Conservation (phyloP, 2,888 invertebrate genomes). For the Ophion obscuratus region DNA sequence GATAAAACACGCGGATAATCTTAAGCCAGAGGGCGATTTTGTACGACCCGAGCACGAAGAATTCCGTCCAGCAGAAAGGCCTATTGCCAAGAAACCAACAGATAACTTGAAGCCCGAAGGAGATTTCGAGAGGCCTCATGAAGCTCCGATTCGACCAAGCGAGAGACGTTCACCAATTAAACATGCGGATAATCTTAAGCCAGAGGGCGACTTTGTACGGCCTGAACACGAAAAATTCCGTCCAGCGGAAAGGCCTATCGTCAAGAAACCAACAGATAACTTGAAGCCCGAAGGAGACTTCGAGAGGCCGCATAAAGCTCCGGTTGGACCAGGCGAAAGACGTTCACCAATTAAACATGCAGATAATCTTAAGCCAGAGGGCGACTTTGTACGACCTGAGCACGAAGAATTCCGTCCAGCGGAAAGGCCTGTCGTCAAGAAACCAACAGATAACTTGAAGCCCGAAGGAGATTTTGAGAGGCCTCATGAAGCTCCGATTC, state of each 20-base stretch:
- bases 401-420: slow-evolving; percentile 83
- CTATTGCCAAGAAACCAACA: slow-evolving; percentile 76
- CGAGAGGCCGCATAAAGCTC: slow-evolving; percentile 9
- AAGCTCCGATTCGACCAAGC: slow-evolving; percentile 79
- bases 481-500: slow-evolving; percentile 84
- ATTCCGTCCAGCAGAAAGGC: slow-evolving; percentile 77
- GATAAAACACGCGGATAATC: no score
- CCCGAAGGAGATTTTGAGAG: slow-evolving; percentile 85
- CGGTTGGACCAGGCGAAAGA: no score
- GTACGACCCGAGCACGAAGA: slow-evolving; percentile 80
- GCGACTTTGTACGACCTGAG: slow-evolving; percentile 80
- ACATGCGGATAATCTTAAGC: slow-evolving; percentile 84
- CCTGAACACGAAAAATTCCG: slow-evolving; percentile 85
- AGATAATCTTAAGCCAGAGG: slow-evolving; percentile 85
- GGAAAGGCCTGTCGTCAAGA: slow-evolving; percentile 80
- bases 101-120: slow-evolving; percentile 85
- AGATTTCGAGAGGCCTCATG: slow-evolving; percentile 85
- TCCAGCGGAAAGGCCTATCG: slow-evolving; percentile 84
- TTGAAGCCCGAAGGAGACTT: slow-evolving; percentile 85
- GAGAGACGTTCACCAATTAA: slow-evolving; percentile 84
- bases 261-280: slow-evolving; percentile 86
- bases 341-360: slow-evolving; percentile 76
- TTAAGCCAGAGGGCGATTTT: slow-evolving; percentile 70
- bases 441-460: slow-evolving; percentile 86
- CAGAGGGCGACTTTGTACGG: slow-evolving; percentile 86